These are phyloP conservation scores for Spondyliosoma cantharus DNA, from an alignment of 2,797 vertebrate species.

Conservation along the genomic window DNA sequence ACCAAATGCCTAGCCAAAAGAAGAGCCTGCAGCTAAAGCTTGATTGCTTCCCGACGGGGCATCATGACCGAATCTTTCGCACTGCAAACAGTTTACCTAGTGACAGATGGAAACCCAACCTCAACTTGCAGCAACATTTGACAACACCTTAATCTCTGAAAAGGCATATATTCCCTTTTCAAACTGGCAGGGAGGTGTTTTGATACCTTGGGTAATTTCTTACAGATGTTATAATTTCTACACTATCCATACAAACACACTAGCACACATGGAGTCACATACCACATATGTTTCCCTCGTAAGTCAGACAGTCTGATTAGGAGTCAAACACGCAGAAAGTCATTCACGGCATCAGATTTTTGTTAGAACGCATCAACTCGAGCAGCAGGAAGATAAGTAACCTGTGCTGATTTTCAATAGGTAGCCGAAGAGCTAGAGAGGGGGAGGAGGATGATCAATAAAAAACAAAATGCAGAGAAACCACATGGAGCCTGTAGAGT, in stretches of 20 bases:
- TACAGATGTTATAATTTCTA: conserved; percentile 74
- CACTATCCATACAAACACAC: conserved; percentile 51
- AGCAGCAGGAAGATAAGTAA: conserved; percentile 47
- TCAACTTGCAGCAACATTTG: conserved; percentile 47
- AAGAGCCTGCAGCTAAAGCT: conserved; percentile 39
- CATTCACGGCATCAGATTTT: conserved; percentile 36
- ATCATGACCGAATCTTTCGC: conserved; percentile 46
- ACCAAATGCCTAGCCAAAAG: conserved; percentile 1
- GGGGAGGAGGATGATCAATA: conserved; percentile 27
- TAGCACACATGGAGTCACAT: conserved; percentile 59
- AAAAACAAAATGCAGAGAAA: conserved; percentile 43
- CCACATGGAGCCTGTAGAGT: conserved; percentile 38
- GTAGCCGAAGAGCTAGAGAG: conserved; percentile 27
- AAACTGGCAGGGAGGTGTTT: conserved; percentile 71
- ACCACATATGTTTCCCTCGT: conserved; percentile 62
- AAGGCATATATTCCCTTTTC: conserved; percentile 60
- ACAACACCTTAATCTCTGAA: conserved; percentile 64
- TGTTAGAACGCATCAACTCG: conserved; percentile 15
- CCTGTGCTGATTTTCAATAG: conserved; percentile 41
- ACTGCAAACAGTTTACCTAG: conserved; percentile 26
- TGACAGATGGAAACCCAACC: conserved; percentile 56
- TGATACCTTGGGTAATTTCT: conserved; percentile 70
- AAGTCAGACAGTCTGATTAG: conserved; percentile 52
- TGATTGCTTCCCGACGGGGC: conserved; percentile 60
- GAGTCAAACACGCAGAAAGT: conserved; percentile 54